Conservation (phyloP, 2,888 invertebrate species). For the Melieria crassipennis region DNA sequence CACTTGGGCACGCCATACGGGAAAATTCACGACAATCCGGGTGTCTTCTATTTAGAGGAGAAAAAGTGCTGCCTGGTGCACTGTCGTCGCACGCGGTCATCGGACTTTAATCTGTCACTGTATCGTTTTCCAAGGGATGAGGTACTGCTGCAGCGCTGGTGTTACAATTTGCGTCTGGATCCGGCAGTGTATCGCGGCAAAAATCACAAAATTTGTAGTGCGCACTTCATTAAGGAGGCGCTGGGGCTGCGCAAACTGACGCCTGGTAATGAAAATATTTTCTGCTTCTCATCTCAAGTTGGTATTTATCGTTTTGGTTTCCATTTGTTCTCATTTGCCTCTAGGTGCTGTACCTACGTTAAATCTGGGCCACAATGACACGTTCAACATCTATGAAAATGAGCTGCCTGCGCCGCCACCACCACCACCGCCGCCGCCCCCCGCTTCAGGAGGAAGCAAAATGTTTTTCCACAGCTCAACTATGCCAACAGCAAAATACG, state of each 20-base stretch:
- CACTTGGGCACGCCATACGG: conserved; percentile 59
- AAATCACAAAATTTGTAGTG: conserved; percentile 61
- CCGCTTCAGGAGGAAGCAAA: conserved; percentile 15
- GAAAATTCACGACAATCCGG: conserved; percentile 59
- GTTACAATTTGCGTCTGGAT: conserved; percentile 58
- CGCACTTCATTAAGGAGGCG: conserved; percentile 60
- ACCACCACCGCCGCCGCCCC: conserved; percentile 42
- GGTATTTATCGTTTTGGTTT: background rate
- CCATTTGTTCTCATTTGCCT: background rate
- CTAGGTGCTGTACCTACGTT: conserved; percentile 58
- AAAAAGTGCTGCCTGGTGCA: conserved; percentile 59
- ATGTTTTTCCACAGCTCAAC: conserved; percentile 24
- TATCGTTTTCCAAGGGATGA: conserved; percentile 60
- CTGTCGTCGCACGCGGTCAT: conserved; percentile 58
- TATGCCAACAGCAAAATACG: conserved; percentile 11
- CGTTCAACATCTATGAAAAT: conserved; percentile 59
- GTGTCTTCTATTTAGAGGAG: conserved; percentile 57
- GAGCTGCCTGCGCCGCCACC: conserved; percentile 57
- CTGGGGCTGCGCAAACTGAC: conserved; percentile 56
- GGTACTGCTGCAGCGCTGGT: conserved; percentile 55
- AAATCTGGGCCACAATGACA: conserved; percentile 58
- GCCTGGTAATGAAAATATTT: conserved; percentile 47
- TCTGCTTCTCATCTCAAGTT: background rate
- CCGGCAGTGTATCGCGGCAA: conserved; percentile 58
- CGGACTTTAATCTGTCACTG: conserved; percentile 58